These are phyloP conservation scores for Galerucella calmariensis DNA, from an alignment of 2,888 invertebrate genomes.

Conservation along the genomic window DNA sequence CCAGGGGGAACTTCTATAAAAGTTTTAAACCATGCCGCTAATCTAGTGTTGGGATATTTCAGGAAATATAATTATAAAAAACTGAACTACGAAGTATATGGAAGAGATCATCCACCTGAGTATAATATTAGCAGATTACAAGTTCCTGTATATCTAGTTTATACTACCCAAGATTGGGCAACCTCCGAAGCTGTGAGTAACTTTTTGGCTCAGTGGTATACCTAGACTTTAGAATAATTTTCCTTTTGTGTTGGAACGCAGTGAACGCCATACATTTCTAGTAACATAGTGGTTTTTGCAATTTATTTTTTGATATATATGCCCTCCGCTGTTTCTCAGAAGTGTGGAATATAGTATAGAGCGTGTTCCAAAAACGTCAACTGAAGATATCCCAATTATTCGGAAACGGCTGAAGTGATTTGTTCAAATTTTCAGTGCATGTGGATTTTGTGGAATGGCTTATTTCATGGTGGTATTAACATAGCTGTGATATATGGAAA, in stretches of 20 bases:
- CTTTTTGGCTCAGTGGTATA: neutral
- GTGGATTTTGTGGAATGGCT: too few species aligned
- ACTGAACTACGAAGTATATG: conserved; percentile 65
- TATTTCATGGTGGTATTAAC: too few species aligned
- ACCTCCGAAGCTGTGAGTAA: conserved; percentile 67
- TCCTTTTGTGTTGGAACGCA: neutral
- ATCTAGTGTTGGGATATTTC: conserved; percentile 63
- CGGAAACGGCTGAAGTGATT: too few species aligned
- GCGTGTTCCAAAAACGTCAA: too few species aligned
- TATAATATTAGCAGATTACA: conserved; percentile 67
- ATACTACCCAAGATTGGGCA: conserved; percentile 70
- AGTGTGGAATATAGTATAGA: too few species aligned
- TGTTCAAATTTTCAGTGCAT: too few species aligned
- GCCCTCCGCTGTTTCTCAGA: too few species aligned
- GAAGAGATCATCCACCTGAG: conserved; percentile 66
- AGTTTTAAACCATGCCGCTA: conserved; percentile 59
- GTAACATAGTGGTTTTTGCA: too few species aligned
- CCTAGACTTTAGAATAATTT: neutral
- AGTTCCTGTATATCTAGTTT: conserved; percentile 68
- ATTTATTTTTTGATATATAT: too few species aligned
- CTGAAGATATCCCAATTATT: too few species aligned
- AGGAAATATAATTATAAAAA: conserved; percentile 67
- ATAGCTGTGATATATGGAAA: too few species aligned
- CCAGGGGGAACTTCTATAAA: conserved; percentile 61
- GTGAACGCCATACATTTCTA: too few species aligned